Evolutionary conservation across 1,140 invertebrate genomes (phyloP).

Genomic region (Drosophila asahinai): DNA sequence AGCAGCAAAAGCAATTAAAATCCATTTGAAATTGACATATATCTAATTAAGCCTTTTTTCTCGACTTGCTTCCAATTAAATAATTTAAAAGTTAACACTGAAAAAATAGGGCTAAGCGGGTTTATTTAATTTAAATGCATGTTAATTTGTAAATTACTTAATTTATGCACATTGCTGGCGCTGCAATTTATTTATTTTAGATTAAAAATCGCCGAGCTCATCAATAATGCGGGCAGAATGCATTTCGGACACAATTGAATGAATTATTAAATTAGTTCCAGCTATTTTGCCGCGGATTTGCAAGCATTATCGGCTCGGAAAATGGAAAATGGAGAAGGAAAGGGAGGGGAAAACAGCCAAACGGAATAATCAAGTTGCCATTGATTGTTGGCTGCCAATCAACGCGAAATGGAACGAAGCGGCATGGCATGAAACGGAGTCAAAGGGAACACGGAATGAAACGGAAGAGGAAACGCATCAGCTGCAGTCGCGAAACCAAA

Average conservation of each 20-base stretch:
- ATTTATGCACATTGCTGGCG: constrained; percentile 6
- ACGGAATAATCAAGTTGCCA: constrained; percentile 37
- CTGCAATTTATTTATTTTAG: constrained; percentile 24
- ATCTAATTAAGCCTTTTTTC: constrained; percentile 4
- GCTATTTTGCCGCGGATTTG: constrained; percentile 19
- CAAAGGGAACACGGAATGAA: background rate
- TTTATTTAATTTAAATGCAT: constrained; percentile 6
- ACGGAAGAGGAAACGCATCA: constrained; percentile 14
- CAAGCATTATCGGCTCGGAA: background rate
- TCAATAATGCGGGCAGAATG: constrained; percentile 23
- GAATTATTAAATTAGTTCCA: constrained; percentile 44
- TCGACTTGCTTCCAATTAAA: too few species aligned
- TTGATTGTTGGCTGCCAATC: constrained; percentile 35
- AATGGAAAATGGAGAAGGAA: background rate
- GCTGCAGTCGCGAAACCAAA: constrained; percentile 16
- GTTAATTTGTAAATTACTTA: background rate
- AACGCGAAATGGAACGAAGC: constrained; percentile 20
- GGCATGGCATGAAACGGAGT: background rate
- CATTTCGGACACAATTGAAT: constrained; percentile 13
- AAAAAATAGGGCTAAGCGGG: background rate
- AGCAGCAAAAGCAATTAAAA: constrained; percentile 2
- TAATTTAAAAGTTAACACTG: too few species aligned
- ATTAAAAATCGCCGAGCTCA: constrained; percentile 3
- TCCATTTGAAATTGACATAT: constrained; percentile 3
- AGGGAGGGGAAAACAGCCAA: background rate